A percentile compares a stretch with the other conserved stretches of the same genome.
Conservation (phyloP, 2,797 vertebrate species). For the Sebastes glaucus region DNA sequence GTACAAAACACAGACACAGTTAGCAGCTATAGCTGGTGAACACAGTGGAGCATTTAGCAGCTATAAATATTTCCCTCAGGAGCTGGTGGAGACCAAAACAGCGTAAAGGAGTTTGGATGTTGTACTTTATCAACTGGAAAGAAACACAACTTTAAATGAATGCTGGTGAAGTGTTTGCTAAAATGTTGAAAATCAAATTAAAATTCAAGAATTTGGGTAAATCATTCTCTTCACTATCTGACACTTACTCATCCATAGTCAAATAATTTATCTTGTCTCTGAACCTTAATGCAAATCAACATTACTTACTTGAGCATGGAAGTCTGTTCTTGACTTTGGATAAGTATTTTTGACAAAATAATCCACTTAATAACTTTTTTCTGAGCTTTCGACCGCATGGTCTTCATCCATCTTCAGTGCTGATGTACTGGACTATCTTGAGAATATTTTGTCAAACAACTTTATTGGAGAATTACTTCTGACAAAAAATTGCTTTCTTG, state of each 20-base stretch:
- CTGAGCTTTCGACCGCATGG: background rate
- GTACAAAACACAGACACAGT: background rate
- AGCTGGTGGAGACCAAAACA: background rate
- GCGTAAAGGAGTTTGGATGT: background rate
- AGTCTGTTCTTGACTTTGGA: background rate
- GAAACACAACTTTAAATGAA: background rate
- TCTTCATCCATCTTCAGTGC: background rate
- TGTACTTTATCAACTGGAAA: background rate
- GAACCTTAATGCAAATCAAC: background rate
- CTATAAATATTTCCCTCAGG: too few species aligned
- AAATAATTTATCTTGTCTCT: background rate
- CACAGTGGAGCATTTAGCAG: too few species aligned
- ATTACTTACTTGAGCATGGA: background rate
- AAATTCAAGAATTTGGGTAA: background rate
- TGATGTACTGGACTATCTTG: background rate
- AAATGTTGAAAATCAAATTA: background rate
- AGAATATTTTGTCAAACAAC: background rate
- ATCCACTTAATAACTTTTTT: background rate
- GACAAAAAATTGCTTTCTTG: background rate
- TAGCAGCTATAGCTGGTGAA: too few species aligned
- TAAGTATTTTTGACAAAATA: background rate
- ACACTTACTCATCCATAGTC: background rate
- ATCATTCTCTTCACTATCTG: background rate
- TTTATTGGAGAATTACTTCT: background rate
- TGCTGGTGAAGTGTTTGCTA: background rate